phyloP scores from a whole-genome alignment of 2,888 invertebrate species.

The Anodontia alba region DNA sequence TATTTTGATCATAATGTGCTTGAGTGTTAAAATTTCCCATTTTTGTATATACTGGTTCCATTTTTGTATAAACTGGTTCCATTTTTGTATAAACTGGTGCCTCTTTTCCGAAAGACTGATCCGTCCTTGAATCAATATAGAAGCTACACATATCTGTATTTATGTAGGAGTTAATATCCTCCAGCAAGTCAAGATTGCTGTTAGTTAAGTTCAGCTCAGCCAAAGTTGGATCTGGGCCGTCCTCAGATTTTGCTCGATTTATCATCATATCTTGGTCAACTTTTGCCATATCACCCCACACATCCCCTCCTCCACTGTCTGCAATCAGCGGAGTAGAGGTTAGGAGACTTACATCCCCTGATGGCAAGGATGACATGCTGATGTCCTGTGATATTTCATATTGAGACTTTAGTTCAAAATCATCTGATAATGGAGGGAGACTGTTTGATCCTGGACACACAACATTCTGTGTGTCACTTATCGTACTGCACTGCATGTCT shows the following conservation, averaged over 20 bases:
- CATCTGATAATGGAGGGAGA: conserved; percentile 43
- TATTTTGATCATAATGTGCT: not conserved
- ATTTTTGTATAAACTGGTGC: not conserved
- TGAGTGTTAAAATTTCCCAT: not conserved
- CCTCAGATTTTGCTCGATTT: conserved; percentile 29
- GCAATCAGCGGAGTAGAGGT: conserved; percentile 18
- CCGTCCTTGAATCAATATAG: not conserved
- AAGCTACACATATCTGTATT: conserved; percentile 39
- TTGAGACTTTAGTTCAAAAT: conserved; percentile 71
- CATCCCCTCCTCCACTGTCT: conserved; percentile 8
- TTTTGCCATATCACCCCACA: conserved; percentile 8
- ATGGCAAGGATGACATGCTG: conserved; percentile 23
- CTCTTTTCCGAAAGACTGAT: conserved; percentile 13
- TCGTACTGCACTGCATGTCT: conserved; percentile 70
- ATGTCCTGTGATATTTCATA: conserved; percentile 69
- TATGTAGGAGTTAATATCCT: conserved; percentile 54
- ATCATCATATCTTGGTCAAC: conserved; percentile 32
- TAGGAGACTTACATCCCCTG: not conserved
- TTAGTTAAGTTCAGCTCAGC: conserved; percentile 67
- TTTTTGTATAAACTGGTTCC: not conserved
- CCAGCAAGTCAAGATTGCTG: conserved; percentile 41
- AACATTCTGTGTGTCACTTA: conserved; percentile 36
- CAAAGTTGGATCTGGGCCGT: conserved; percentile 66
- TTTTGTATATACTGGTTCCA: conserved; percentile 7
- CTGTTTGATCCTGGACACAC: conserved; percentile 14